Conservation (phyloP, 2,888 invertebrate genomes). For the Koerneria pararmatus region DNA sequence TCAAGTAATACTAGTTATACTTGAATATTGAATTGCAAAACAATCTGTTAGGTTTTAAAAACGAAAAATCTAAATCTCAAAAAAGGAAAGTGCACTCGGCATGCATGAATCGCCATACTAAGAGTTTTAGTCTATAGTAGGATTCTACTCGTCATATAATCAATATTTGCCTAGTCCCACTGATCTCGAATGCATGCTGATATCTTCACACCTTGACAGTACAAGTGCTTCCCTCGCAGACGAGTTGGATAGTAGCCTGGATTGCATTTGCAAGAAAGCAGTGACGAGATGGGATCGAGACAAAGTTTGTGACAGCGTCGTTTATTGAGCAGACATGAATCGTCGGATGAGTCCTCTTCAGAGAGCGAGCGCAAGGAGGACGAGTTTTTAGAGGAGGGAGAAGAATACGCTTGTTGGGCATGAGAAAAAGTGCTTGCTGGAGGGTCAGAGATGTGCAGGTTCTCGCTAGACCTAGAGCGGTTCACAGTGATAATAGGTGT, state of each 20-base stretch:
- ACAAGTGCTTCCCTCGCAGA: slow-evolving; percentile 7
- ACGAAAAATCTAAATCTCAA: no score
- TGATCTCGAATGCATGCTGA: no score
- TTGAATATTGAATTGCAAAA: no score
- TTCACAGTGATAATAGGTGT: no score
- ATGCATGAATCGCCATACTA: no score
- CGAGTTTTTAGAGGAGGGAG: not conserved
- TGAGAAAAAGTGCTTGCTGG: not conserved
- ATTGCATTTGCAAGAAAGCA: slow-evolving; percentile 42
- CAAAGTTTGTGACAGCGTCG: slow-evolving; percentile 47
- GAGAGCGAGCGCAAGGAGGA: not conserved
- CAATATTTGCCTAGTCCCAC: no score
- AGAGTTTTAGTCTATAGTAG: no score
- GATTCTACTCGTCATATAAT: no score
- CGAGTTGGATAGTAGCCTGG: slow-evolving; percentile 30
- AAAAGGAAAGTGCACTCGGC: no score
- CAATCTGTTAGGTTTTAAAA: no score
- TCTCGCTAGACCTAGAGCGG: not conserved
- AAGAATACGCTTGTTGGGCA: no score
- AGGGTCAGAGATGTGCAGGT: not conserved
- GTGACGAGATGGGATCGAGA: slow-evolving; percentile 38
- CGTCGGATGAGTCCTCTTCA: slow-evolving; percentile 10
- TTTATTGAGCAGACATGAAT: slow-evolving; percentile 37
- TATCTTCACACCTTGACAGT: slow-evolving; percentile 9
- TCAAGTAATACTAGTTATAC: no score